Conservation (phyloP, 2,888 invertebrate species). For the Trichopoda pennipes region DNA sequence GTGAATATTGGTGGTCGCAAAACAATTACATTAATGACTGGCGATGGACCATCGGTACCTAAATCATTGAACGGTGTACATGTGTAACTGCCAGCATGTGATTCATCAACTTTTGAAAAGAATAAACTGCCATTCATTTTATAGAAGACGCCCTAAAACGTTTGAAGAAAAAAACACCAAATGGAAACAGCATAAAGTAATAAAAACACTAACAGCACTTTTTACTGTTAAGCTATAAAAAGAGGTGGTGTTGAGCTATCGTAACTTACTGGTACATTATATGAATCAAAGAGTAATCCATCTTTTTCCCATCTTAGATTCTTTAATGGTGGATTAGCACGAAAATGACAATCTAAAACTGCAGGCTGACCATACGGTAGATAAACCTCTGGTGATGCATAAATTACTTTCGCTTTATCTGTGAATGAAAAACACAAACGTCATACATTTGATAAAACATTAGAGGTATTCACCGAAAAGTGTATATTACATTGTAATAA, state of each 20-base stretch:
- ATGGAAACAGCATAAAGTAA: constrained; percentile 10
- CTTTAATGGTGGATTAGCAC: constrained; percentile 94
- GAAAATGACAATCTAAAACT: constrained; percentile 93
- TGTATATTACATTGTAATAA: no score
- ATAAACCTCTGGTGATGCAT: constrained; percentile 91
- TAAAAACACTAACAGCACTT: background rate
- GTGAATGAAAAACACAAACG: constrained; percentile 66
- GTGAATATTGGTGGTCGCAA: constrained; percentile 92
- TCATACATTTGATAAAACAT: background rate
- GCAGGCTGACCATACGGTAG: constrained; percentile 91
- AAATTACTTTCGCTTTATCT: constrained; percentile 96
- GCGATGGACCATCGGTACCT: constrained; percentile 92
- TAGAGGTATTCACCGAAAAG: background rate
- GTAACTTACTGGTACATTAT: constrained; percentile 86
- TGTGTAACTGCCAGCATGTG: constrained; percentile 92
- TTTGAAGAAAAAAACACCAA: background rate
- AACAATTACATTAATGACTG: constrained; percentile 91
- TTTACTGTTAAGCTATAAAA: background rate
- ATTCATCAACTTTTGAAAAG: constrained; percentile 91
- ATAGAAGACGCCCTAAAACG: constrained; percentile 87
- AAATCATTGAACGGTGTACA: constrained; percentile 95
- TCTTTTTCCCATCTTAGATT: constrained; percentile 97
- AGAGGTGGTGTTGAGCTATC: background rate
- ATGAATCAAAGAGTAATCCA: constrained; percentile 93
- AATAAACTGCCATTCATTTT: constrained; percentile 91